Base-by-base conservation (phyloP, 2,888 invertebrate species). In the Prenolepis imparis region DNA sequence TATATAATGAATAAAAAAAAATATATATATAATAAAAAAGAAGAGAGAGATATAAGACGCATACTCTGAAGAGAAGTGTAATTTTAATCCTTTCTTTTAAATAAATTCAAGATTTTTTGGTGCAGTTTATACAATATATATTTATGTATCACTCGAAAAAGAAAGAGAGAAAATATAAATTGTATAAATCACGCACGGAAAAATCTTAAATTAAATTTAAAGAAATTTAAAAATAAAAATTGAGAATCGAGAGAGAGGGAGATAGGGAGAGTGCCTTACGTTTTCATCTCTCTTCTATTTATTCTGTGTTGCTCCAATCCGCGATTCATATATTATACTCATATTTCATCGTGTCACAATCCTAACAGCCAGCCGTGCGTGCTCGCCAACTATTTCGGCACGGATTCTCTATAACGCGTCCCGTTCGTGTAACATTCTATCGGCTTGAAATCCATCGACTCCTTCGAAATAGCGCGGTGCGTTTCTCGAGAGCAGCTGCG, bases 401-500 rank as follows among this genome's bases (percentile, higher is more conserved):
- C 24, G 52, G 24, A 77, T 55, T 66, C 32, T 55, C 36, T 36
- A 28, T 28, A 77, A 55, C 48, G 55, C 55, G 52, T 24, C 67
- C 39, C 15, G 4, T 36, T 36, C 36, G 57, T 57, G 57, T 78
- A 78, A 78, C 70, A 59, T 59, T 68, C 78, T 70, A 78, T 78
- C 78, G 68, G 78, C 70, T 78, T 78, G 70, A 78, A 68, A 68
- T 78, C 57, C 57, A 78, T 59, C 59, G 70, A 78, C 70, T 78
- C 59, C 59, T 78, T 44, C 57, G 44, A 82, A 75, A 63, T 75
- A 75, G 36, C 57, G 63, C 32, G 44, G 39, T 41, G 48, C 66
- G 68, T 41, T 41, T 70, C 75, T 67, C 67, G 75, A 67, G 28
- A 28, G 89, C 89, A 86, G 88, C 87, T 83, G 87, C 85, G 84